Percentiles rank a stretch among this genome's conserved stretches.
phyloP scores from a whole-genome alignment of 2,113 vertebrate genomes.

The Cololabis saira region DNA sequence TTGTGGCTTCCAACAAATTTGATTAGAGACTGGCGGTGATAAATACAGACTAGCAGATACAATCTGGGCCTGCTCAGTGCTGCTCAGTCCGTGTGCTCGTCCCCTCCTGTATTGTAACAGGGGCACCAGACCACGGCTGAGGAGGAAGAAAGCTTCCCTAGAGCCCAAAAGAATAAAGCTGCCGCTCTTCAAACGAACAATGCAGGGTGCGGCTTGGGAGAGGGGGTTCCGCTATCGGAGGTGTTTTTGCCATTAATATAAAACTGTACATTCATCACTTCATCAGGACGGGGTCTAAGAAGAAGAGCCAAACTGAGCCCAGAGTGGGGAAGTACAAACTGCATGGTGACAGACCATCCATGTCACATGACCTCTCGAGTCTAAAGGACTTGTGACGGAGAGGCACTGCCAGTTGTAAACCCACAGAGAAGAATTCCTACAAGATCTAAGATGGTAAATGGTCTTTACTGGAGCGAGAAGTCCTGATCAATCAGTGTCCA shows the following conservation, averaged over 20 bases:
- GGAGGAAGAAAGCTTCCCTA: slow-evolving; percentile 54
- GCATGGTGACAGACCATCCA: background rate
- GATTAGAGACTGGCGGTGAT: slow-evolving; percentile 32
- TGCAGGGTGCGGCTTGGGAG: background rate
- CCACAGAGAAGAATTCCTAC: slow-evolving; percentile 4
- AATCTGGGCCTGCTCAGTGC: slow-evolving; percentile 29
- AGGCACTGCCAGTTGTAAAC: background rate
- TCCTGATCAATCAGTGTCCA: background rate
- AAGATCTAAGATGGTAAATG: background rate
- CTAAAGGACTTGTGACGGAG: slow-evolving; percentile 5
- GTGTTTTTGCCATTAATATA: slow-evolving; percentile 43
- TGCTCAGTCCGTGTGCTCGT: slow-evolving; percentile 6
- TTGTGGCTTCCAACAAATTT: slow-evolving; percentile 18
- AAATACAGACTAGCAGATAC: slow-evolving; percentile 27
- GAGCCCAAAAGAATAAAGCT: slow-evolving; percentile 10
- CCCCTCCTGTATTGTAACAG: slow-evolving; percentile 14
- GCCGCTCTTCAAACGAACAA: slow-evolving; percentile 46
- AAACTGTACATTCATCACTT: background rate
- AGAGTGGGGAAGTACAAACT: background rate
- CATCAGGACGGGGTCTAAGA: background rate
- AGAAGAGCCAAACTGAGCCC: background rate
- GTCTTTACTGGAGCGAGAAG: background rate
- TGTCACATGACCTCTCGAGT: background rate
- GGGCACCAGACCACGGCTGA: slow-evolving; percentile 41
- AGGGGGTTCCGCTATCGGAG: background rate